Base-by-base conservation (phyloP, 2,797 vertebrate species). In the Ambastaia sidthimunki region DNA sequence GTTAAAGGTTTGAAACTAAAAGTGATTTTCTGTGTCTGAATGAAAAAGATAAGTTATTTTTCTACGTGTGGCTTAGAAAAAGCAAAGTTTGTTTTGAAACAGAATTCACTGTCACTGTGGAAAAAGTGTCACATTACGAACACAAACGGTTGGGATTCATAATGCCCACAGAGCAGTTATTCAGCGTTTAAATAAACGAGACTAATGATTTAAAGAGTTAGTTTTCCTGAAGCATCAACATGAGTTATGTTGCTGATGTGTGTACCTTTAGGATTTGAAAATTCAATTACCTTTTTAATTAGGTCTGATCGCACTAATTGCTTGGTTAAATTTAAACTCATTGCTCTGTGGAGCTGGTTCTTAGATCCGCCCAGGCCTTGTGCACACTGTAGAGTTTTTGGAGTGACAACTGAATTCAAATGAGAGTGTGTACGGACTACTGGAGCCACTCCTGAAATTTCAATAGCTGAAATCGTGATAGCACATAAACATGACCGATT, bases 1-100 rank as follows among this genome's bases (percentile, higher is more conserved):
- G 74, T 59, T 50, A 59, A 76, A 83, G 70, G 60, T 76, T 74
- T 50, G 66, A 28, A 62, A 11, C 68, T 52, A 28, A 74, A 82
- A 82, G 25, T 68, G 21, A 52, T 68, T 60, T 54, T 63, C 70
- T 78, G 54, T 28, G 41, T 67, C 74, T 52, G 18, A 41, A 31
- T 82, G 70, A n/a, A 78, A 69, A n/a, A 0, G 54, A 82, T 52
- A 78, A 44, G 55, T 78, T 3, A 6, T 68, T 63, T 68, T 73
- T 59, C 19, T 15, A 62, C 34, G 28, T 37, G 28, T 18, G 25
- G 6, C 54, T 31, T 54, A 18, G 57, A 60, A 60, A 76, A 71
- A 63, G 25, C 4, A 18, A 12, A 70, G 66, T 60, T 57, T 71
- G 48, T 59, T 63, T 7, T 76, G 21, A 10, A 63, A 50, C 67